Base-by-base conservation (phyloP, 2,113 vertebrate genomes). In the Lophotis ruficrista region DNA sequence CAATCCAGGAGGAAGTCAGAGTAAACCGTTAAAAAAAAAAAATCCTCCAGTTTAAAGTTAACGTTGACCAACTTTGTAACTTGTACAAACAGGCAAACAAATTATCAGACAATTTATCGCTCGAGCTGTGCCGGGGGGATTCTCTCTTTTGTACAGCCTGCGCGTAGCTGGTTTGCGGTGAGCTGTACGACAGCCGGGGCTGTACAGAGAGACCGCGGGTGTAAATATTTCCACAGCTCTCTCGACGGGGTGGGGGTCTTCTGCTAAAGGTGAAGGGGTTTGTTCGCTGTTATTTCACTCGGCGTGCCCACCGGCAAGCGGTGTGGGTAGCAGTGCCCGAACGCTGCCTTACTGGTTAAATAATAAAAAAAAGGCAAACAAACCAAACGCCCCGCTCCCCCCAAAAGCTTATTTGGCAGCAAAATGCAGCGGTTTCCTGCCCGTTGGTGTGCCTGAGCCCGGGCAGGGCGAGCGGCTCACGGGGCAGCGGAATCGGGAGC, bases 211-310 rank as follows among this genome's bases (percentile, higher is more conserved):
- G 98, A 96, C 97, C 97, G 95, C 96, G 96, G 98, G 98, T 99
- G 98, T 98, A 98, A 98, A 98, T 99, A 98, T 98, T 98, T 96
- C 97, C 98, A 93, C 98, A 95, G 98, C 97, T 98, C 98, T 98
- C 98, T 98, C 24, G n/a, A 91, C 94, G 94, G 98, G 98, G 98
- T 98, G 97, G 98, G 98, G 90, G 97, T 85, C 96, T 79, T 72
- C 85, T 95, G 31, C 88, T 96, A 22, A 88, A 97, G 97, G 97
- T 61, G 76, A 31, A 51, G 96, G 96, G 96, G 97, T 98, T 97
- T 98, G 97, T 98, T 98, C 98, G 94, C 98, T 98, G 83, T 92
- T 88, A 72, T 96, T 98, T 97, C 97, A 97, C 98, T 98, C 93
- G 96, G 98, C 94, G 94, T 98, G 97, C 98, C 98, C 98, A 97